A percentile compares a stretch with the other conserved stretches of the same genome.
Evolutionary conservation across 1,140 invertebrate species (phyloP).

Genomic region (Lasaia peninsularis): DNA sequence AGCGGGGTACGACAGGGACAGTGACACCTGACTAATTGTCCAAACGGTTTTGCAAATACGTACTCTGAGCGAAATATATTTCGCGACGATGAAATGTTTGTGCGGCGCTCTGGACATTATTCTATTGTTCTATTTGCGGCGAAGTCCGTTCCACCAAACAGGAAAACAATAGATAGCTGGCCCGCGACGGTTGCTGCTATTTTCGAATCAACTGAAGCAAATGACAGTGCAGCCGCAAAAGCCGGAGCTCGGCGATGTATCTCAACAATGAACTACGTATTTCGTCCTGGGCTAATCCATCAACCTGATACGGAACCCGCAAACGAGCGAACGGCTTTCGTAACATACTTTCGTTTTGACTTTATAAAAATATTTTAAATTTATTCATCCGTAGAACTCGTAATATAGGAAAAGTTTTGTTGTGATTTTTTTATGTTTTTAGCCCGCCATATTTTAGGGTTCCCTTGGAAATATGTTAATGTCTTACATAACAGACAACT

Average conservation of each 20-base stretch:
- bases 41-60: conserved; percentile 36
- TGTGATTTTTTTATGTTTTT: too few species aligned
- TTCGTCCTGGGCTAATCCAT: not conserved
- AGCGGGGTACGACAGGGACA: conserved; percentile 30
- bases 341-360: not conserved
- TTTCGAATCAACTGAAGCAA: conserved; percentile 36
- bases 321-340: not conserved
- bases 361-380: not conserved
- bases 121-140: conserved; percentile 33
- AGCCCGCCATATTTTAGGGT: too few species aligned
- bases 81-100: conserved; percentile 33
- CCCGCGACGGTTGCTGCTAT: conserved; percentile 30
- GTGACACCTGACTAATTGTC: conserved; percentile 37
- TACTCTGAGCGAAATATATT: conserved; percentile 33
- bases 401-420: too few species aligned
- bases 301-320: not conserved
- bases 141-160: conserved; percentile 30
- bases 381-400: too few species aligned
- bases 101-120: conserved; percentile 29
- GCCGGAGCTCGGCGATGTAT: conserved; percentile 25
- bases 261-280: conserved; percentile 25
- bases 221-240: conserved; percentile 29
- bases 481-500: too few species aligned
- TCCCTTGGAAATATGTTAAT: too few species aligned
- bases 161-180: conserved; percentile 39